Evolutionary conservation across 2,888 invertebrate species (phyloP), one percentile per base, ranked within the genome.

Genomic region (Eustalomyia histrio): DNA sequence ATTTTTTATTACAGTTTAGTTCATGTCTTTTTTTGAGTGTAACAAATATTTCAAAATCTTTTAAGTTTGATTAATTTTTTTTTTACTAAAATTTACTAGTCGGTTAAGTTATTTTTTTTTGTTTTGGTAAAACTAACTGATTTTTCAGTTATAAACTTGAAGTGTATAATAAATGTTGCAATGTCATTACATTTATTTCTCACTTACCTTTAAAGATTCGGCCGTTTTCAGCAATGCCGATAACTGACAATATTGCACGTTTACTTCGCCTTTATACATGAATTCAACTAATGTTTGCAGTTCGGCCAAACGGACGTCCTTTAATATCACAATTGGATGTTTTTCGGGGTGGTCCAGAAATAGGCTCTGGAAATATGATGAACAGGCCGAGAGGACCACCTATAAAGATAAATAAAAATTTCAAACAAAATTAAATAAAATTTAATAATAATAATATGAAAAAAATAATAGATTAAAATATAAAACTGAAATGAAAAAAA

Each of bases 211-310:
- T 85, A 97, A 94, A 91, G 96, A 97, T 92, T 97, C 97, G 88
- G 97, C 97, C 89, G 97, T 97, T 92, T 96, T 96, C 87, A 97
- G 94, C 88, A 97, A 93, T 87, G 96, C 95, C 90, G 96, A 96
- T 90, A 97, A 93, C 92, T 96, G 96, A 92, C 96, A 96, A 92
- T 96, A 96, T 92, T 97, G 96, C 90, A 97, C 96, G 95, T 97
- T 97, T 88, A 97, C 97, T 92, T 97, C 97, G 89, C 97, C 97
- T 92, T 96, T 96, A 94, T 97, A 97, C 97, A 97, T 97, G 94
- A 97, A 97, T 93, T 97, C 97, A 91, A 97, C 95, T 90, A 97
- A 94, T 86, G 97, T 97, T 91, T 96, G 94, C 89, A 97, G 93
- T 92, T 97, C 97, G 90, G 95, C 93, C 91, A 96, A 95, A 89